These are phyloP conservation scores for Psettodes erumei DNA, from an alignment of 2,113 vertebrate genomes.

Conservation along the genomic window DNA sequence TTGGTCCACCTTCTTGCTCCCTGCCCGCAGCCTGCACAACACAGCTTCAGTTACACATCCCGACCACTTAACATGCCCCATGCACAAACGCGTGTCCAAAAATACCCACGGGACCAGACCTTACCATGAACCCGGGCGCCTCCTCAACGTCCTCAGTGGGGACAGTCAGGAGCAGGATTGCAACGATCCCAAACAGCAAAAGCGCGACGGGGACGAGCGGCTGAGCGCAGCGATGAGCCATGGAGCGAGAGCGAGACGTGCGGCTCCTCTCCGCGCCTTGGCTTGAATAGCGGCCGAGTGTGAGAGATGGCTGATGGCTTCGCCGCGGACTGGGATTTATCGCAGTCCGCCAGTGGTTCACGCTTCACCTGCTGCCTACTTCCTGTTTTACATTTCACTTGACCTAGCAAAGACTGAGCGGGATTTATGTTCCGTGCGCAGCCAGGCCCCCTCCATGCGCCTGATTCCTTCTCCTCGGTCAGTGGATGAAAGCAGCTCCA, in stretches of 20 bases:
- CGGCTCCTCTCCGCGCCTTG: constrained; percentile 3
- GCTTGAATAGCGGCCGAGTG: neutral
- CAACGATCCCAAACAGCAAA: constrained; percentile 81
- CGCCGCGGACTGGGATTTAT: constrained; percentile 11
- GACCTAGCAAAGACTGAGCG: constrained; percentile 22
- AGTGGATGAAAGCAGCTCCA: constrained; percentile 46
- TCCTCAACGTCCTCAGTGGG: constrained; percentile 81
- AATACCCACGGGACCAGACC: constrained; percentile 9
- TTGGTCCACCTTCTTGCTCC: neutral
- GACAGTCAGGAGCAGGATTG: constrained; percentile 88
- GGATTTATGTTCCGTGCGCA: constrained; percentile 13
- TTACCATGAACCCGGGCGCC: constrained; percentile 88
- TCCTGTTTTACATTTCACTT: constrained; percentile 57
- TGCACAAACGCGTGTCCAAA: neutral
- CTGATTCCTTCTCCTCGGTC: neutral
- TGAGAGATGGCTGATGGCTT: constrained; percentile 14
- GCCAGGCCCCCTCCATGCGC: constrained; percentile 18
- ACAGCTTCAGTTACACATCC: neutral
- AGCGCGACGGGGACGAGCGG: constrained; percentile 77
- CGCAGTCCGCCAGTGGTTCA: constrained; percentile 18
- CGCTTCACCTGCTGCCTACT: constrained; percentile 48
- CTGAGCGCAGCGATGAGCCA: constrained; percentile 64
- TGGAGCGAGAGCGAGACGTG: constrained; percentile 28
- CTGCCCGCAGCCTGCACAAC: neutral
- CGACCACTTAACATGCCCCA: neutral